Base-by-base conservation (phyloP, 37 sponge, comb jelly and placozoan genomes). In the Amphimedon queenslandica region DNA sequence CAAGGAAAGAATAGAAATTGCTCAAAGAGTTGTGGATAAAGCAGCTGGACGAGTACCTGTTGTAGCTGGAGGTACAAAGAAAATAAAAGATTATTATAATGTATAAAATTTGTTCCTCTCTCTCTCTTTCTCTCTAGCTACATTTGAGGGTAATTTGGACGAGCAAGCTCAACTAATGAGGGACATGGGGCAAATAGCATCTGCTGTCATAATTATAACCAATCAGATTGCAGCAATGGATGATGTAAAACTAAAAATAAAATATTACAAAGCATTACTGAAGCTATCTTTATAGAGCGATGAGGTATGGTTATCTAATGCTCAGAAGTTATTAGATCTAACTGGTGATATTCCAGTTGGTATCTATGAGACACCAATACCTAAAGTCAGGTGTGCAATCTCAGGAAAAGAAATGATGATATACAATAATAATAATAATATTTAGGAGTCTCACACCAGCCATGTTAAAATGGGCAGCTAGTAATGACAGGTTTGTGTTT, bases 321-420 rank as follows among this genome's bases (percentile, higher is more conserved):
- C 73, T 37, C 70, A 88, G 72, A 83, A 76, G 30, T 58, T 95
- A 41, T 56, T 95, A 72, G 81, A 87, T 40, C 41, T 78, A 53
- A 95, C 96, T 16, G 96, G 92, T 13, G 80, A 91, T 64, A 58
- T 84, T 31, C 83, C 96, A 25, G 66, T 95, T 1, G 96, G 92
- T 6, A 56, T 95, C 20, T 95, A 95, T 61, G 96, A 95, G 41
- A 95, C 92, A 6, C 96, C 96, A 0, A 63, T 78, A 53, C 96
- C 96, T 5, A 38, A 86, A 55, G 73, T 66, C 33, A 83, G 93
- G 93, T 92, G 13, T n/a, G n/a, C n/a, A n/a, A n/a, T 18, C 51
- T 13, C 51, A 47, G 51, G 51, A 47, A 13, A 47, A 18, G 51
- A 47, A 13, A n/a, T n/a, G 8, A 47, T 47, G 51, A 13, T 47